Percentiles rank a stretch among this genome's conserved stretches.
Conservation (phyloP, 2,888 invertebrate genomes). For the Diloba caeruleocephala region DNA sequence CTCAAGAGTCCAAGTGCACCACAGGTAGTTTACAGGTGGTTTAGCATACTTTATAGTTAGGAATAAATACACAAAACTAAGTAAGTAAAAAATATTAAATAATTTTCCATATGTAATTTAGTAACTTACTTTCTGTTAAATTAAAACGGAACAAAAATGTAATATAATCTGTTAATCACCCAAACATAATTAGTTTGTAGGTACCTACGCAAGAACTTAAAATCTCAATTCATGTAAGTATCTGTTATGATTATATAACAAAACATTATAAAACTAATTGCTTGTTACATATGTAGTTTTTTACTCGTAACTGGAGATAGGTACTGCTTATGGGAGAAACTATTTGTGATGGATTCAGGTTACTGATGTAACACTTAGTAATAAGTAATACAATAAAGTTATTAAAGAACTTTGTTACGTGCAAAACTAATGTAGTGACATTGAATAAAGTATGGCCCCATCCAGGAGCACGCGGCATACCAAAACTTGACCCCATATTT, state of each 20-base stretch:
- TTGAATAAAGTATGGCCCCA: conserved; percentile 49
- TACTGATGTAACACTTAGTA: background rate
- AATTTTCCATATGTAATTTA: conserved; percentile 4
- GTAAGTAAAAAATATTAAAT: too few relatives aligned
- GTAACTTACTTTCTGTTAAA: conserved; percentile 12
- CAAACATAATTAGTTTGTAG: conserved; percentile 28
- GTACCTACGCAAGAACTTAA: conserved; percentile 20
- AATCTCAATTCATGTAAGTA: conserved; percentile 30
- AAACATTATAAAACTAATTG: conserved; percentile 37
- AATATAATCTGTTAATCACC: conserved; percentile 10
- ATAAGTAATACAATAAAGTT: too few relatives aligned
- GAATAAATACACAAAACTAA: too few relatives aligned
- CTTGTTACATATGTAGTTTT: conserved; percentile 33
- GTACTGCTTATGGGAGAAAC: conserved; percentile 11
- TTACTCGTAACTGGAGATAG: conserved; percentile 22
- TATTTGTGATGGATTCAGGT: conserved; percentile 5
- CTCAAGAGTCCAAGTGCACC: too few relatives aligned
- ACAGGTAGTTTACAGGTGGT: too few relatives aligned
- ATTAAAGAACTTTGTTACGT: conserved; percentile 9
- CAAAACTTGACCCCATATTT: conserved; percentile 61
- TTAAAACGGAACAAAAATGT: conserved; percentile 10
- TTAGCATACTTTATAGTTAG: too few relatives aligned
- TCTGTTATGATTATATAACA: conserved; percentile 30
- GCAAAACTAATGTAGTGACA: conserved; percentile 41
- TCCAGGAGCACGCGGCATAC: conserved; percentile 41